These are phyloP conservation scores for Campaea margaritaria DNA, from an alignment of 2,888 invertebrate genomes.

Conservation along the genomic window DNA sequence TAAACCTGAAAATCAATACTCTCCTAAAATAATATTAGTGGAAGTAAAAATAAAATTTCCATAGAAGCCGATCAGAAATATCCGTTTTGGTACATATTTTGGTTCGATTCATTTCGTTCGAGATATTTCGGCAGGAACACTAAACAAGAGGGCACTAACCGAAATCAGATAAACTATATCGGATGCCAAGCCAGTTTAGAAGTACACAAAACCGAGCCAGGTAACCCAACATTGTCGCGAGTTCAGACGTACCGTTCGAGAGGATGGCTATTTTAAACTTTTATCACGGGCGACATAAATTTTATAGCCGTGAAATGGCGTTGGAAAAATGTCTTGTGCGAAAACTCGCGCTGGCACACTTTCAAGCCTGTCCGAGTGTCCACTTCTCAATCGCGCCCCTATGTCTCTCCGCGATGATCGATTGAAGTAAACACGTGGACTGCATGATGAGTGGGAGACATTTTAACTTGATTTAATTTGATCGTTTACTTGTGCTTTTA, in stretches of 20 bases:
- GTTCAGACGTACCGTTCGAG: constrained; percentile 48
- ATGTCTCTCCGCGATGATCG: constrained; percentile 37
- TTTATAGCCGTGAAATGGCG: constrained; percentile 69
- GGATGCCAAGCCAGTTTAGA: not conserved
- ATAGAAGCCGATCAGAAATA: too few species aligned
- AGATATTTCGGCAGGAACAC: not conserved
- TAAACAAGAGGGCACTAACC: constrained; percentile 13
- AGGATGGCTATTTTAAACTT: constrained; percentile 63
- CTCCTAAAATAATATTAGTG: too few species aligned
- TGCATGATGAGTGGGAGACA: constrained; percentile 25
- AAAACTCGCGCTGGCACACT: constrained; percentile 67
- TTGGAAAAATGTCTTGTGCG: constrained; percentile 63
- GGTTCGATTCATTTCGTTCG: too few species aligned
- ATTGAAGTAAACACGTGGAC: constrained; percentile 47
- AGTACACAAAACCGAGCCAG: constrained; percentile 14
- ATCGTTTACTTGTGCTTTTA: not conserved
- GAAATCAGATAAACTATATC: constrained; percentile 3
- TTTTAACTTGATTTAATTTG: not conserved
- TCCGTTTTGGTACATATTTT: too few species aligned
- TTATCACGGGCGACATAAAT: constrained; percentile 64
- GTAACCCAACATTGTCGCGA: constrained; percentile 29
- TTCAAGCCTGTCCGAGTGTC: constrained; percentile 70
- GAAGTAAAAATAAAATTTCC: too few species aligned
- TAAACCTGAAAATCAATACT: too few species aligned
- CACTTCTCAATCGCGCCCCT: constrained; percentile 58